phyloP scores from a whole-genome alignment of 37 sponge, comb jelly and placozoan genomes.

The Mnemiopsis leidyi region DNA sequence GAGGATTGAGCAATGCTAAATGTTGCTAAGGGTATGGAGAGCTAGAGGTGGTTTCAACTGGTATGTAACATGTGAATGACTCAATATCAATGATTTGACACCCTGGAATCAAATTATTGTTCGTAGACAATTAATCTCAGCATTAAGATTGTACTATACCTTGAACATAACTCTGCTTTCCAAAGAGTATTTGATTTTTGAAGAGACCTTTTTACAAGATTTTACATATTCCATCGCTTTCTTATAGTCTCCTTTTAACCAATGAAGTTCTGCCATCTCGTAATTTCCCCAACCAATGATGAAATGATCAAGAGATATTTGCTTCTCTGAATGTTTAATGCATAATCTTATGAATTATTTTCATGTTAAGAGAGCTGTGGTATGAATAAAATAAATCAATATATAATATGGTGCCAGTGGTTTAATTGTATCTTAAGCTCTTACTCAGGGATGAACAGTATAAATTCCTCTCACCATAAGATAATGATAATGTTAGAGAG shows the following conservation, averaged over 20 bases:
- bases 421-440: no score
- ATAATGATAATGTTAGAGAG: neutral
- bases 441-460: no score
- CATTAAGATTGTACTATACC: neutral
- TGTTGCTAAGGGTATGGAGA: no score
- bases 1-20: no score
- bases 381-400: neutral
- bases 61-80: no score
- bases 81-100: no score
- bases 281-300: neutral
- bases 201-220: neutral
- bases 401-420: neutral
- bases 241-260: neutral
- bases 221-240: neutral
- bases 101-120: no score
- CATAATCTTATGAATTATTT: neutral
- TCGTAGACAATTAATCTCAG: no score
- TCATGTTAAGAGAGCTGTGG: neutral
- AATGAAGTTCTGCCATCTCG: slow-evolving; percentile 2
- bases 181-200: slow-evolving; percentile 2
- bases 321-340: neutral
- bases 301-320: neutral
- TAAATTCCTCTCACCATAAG: neutral
- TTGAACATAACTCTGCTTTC: slow-evolving; percentile 8
- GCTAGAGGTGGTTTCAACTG: no score